A percentile compares a stretch with the other conserved stretches of the same genome.
Conservation (phyloP, 2,888 invertebrate genomes). For the Drosophila demipolita region DNA sequence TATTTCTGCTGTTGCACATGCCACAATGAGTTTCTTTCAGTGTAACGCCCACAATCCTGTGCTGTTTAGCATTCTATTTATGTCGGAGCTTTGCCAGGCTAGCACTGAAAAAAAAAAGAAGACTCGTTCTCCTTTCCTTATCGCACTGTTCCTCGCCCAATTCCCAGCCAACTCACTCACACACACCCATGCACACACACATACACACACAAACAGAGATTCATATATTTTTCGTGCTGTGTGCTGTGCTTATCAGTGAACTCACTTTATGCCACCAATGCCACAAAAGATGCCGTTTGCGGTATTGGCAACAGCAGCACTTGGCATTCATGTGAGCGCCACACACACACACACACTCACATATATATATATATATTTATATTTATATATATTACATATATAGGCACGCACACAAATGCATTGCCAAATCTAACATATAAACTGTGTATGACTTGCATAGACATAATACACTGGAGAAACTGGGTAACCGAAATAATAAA, state of each 20-base stretch:
- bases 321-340: conserved; percentile 55
- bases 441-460: conserved; percentile 16
- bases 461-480: conserved; percentile 35
- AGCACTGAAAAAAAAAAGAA: background rate
- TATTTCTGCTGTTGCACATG: conserved; percentile 17
- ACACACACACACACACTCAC: conserved; percentile 14
- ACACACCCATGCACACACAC: conserved; percentile 7
- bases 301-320: conserved; percentile 49
- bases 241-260: conserved; percentile 59
- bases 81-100: conserved; percentile 47
- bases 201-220: conserved; percentile 6
- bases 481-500: background rate
- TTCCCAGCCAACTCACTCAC: conserved; percentile 1
- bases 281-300: conserved; percentile 41
- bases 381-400: conserved; percentile 54
- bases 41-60: conserved; percentile 41
- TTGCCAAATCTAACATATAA: conserved; percentile 47
- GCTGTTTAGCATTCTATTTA: conserved; percentile 68
- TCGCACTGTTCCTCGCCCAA: conserved; percentile 17
- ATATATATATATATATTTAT: conserved; percentile 2
- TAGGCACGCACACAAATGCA: conserved; percentile 45
- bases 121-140: conserved; percentile 1
- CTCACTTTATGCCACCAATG: conserved; percentile 57
- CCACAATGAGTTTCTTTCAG: conserved; percentile 14
- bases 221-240: conserved; percentile 43